A percentile compares a stretch with the other conserved stretches of the same genome.
Evolutionary conservation across 1,140 invertebrate species (phyloP).

Genomic region (Nasonia vitripennis): DNA sequence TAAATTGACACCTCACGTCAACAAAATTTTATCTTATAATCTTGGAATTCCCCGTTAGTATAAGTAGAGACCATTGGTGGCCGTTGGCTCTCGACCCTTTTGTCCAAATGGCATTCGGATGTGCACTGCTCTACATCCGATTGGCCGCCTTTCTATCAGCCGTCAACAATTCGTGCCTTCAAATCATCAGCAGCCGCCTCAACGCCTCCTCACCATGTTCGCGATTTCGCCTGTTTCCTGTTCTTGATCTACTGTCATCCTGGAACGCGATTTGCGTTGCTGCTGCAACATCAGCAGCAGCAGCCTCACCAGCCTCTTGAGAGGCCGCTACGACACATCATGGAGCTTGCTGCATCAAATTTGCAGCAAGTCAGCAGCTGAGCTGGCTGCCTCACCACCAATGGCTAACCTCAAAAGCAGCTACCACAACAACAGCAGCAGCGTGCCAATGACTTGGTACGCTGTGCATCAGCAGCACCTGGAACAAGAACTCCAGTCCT

Average conservation of each 20-base stretch:
- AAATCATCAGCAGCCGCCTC: slow-evolving; percentile 43
- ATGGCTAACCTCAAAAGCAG: slow-evolving; percentile 24
- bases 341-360: neutral
- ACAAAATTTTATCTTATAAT: slow-evolving; percentile 69
- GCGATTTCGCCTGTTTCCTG: slow-evolving; percentile 34
- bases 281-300: slow-evolving; percentile 7
- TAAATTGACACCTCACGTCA: slow-evolving; percentile 58
- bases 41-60: slow-evolving; percentile 76
- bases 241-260: slow-evolving; percentile 20
- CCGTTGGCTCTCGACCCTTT: slow-evolving; percentile 74
- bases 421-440: neutral
- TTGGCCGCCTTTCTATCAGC: slow-evolving; percentile 72
- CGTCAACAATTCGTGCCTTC: slow-evolving; percentile 58
- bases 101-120: slow-evolving; percentile 75
- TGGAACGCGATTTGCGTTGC: slow-evolving; percentile 35
- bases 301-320: slow-evolving; percentile 8
- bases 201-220: slow-evolving; percentile 33
- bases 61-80: slow-evolving; percentile 76
- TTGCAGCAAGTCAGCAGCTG: slow-evolving; percentile 4
- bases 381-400: neutral
- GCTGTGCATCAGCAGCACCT: slow-evolving; percentile 6
- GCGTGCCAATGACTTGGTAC: slow-evolving; percentile 29
- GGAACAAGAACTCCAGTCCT: slow-evolving; percentile 21
- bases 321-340: slow-evolving; percentile 6
- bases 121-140: slow-evolving; percentile 71